Conservation (phyloP, 2,113 vertebrate genomes). For the Turnix velox region DNA sequence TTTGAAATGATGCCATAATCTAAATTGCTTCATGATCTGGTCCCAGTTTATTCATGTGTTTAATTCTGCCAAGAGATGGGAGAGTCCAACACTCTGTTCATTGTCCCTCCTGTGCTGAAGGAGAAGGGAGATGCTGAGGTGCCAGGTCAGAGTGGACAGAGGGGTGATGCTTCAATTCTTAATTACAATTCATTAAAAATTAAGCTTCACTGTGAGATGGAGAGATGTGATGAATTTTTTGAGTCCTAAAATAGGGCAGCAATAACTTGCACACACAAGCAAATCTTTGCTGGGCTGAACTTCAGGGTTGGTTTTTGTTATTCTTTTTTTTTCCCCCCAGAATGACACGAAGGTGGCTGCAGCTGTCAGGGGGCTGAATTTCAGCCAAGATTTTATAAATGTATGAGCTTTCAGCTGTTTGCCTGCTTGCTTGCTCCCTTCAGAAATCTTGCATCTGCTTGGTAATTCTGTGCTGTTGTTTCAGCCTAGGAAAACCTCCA, state of each 20-base stretch:
- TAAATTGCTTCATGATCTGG: constrained; percentile 20
- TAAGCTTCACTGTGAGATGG: background rate
- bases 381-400: background rate
- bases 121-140: background rate
- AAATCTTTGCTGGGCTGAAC: background rate
- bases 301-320: too few relatives aligned
- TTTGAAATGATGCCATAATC: background rate
- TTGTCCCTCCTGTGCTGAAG: background rate
- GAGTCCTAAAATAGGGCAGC: constrained; percentile 9
- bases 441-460: background rate
- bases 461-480: background rate
- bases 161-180: background rate
- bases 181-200: constrained; percentile 40
- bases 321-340: too few relatives aligned
- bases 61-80: background rate
- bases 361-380: constrained; percentile 18
- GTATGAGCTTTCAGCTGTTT: background rate
- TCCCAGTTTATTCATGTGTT: background rate
- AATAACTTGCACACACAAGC: background rate
- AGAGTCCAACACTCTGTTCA: background rate
- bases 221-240: background rate
- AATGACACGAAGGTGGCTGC: background rate
- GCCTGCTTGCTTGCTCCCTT: background rate
- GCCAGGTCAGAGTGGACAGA: background rate
- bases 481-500: background rate